A percentile compares a stretch with the other conserved stretches of the same genome.
Conservation (phyloP, 2,113 vertebrate species). For the Melanostigma gelatinosum region DNA sequence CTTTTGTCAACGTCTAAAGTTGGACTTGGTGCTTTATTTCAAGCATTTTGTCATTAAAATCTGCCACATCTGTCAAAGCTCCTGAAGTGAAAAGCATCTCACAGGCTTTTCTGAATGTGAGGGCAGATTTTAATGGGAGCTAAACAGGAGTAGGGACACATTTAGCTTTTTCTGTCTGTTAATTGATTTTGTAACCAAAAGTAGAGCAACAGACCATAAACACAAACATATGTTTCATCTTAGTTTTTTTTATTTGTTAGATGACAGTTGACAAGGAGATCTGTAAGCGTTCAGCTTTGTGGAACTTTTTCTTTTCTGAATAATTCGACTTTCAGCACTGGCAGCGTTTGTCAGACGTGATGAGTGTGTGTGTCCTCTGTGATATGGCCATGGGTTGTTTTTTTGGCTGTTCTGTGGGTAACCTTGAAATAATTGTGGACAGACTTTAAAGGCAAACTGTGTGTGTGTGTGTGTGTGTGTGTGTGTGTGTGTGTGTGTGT, state of each 20-base stretch:
- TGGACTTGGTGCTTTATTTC: constrained; percentile 42
- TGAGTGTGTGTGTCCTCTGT: constrained; percentile 14
- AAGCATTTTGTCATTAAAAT: constrained; percentile 43
- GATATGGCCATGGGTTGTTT: constrained; percentile 23
- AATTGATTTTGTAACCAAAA: not conserved
- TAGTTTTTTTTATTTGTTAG: constrained; percentile 9
- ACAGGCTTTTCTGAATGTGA: not conserved
- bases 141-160: not conserved
- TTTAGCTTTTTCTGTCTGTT: not conserved
- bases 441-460: constrained; percentile 37
- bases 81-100: constrained; percentile 3
- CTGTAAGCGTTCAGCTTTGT: not conserved
- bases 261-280: constrained; percentile 17
- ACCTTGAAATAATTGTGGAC: constrained; percentile 51
- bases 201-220: not conserved
- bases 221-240: not conserved
- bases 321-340: not conserved
- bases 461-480: not conserved
- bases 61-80: constrained; percentile 41
- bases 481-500: too few species aligned
- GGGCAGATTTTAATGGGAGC: constrained; percentile 17
- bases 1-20: constrained; percentile 36
- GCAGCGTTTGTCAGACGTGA: constrained; percentile 19
- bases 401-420: constrained; percentile 35
- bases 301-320: not conserved